Evolutionary conservation across 1,140 invertebrate genomes (phyloP).

Genomic region (Paralvinella palmiformis): DNA sequence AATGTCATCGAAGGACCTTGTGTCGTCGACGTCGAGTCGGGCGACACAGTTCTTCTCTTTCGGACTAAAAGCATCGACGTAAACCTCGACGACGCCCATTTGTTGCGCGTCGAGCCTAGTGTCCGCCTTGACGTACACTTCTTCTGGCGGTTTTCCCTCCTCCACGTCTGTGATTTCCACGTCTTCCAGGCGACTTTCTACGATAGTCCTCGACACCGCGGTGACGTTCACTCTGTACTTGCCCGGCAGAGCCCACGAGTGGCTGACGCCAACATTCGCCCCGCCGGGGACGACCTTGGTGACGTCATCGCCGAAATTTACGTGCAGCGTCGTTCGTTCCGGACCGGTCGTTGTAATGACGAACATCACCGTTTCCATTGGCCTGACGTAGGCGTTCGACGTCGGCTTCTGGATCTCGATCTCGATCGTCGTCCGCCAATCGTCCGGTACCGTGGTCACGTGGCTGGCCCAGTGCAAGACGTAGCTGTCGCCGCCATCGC

Average conservation of each 20-base stretch:
- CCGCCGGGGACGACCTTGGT: conserved; percentile 18
- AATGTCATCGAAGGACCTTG: background rate
- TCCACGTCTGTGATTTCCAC: conserved; percentile 31
- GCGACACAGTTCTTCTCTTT: conserved; percentile 11
- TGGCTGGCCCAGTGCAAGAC: background rate
- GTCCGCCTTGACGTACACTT: conserved; percentile 23
- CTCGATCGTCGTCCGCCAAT: background rate
- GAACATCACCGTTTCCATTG: conserved; percentile 30
- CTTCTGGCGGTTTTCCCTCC: conserved; percentile 31
- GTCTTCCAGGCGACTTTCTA: background rate
- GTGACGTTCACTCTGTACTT: conserved; percentile 31
- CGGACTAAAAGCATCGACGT: conserved; percentile 19
- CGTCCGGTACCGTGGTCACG: background rate
- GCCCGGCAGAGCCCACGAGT: conserved; percentile 31
- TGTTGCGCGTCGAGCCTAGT: conserved; percentile 18
- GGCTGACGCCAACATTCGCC: conserved; percentile 22
- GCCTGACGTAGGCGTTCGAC: background rate
- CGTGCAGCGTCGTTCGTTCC: conserved; percentile 23
- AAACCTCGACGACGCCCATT: conserved; percentile 12
- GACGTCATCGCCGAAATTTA: conserved; percentile 38
- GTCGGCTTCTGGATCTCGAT: background rate
- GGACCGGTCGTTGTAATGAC: conserved; percentile 6
- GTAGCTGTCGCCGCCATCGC: background rate
- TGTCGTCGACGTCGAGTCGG: background rate
- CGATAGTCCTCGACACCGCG: conserved; percentile 26